Evolutionary conservation across 2,797 vertebrate genomes (phyloP).

Genomic region (Pogoniulus pusillus): DNA sequence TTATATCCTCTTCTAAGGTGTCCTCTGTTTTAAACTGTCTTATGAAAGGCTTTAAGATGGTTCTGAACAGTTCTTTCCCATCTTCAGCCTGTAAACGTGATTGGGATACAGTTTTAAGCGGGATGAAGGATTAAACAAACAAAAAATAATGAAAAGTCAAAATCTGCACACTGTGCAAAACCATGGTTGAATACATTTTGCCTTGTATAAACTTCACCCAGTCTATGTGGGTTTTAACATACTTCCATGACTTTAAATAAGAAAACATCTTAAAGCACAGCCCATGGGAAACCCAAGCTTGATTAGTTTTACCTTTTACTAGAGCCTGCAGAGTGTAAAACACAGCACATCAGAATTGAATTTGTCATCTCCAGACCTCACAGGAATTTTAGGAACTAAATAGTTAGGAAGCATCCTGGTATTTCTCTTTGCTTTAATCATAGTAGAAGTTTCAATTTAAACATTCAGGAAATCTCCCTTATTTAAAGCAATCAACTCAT

Average conservation of each 20-base stretch:
- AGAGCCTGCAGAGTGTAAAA: constrained; percentile 84
- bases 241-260: constrained; percentile 81
- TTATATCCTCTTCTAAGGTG: not conserved
- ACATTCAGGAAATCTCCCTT: constrained; percentile 86
- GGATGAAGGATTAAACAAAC: constrained; percentile 70
- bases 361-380: constrained; percentile 86
- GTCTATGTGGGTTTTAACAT: constrained; percentile 76
- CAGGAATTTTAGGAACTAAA: constrained; percentile 85
- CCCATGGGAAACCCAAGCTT: constrained; percentile 82
- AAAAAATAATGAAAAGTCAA: constrained; percentile 76
- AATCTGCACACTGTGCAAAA: constrained; percentile 74
- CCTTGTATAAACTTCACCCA: constrained; percentile 75
- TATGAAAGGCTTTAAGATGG: constrained; percentile 1
- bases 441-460: constrained; percentile 85
- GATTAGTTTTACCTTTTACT: constrained; percentile 83
- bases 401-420: constrained; percentile 82
- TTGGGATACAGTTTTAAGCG: constrained; percentile 59
- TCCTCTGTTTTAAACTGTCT: constrained; percentile 12
- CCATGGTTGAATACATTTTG: constrained; percentile 66
- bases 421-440: constrained; percentile 85
- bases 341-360: constrained; percentile 84
- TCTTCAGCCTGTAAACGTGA: constrained; percentile 39
- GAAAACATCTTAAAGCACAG: constrained; percentile 77
- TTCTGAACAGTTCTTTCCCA: constrained; percentile 27
- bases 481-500: constrained; percentile 85